Evolutionary conservation across 2,888 invertebrate species (phyloP).

Genomic region (Miltochrista miniata): DNA sequence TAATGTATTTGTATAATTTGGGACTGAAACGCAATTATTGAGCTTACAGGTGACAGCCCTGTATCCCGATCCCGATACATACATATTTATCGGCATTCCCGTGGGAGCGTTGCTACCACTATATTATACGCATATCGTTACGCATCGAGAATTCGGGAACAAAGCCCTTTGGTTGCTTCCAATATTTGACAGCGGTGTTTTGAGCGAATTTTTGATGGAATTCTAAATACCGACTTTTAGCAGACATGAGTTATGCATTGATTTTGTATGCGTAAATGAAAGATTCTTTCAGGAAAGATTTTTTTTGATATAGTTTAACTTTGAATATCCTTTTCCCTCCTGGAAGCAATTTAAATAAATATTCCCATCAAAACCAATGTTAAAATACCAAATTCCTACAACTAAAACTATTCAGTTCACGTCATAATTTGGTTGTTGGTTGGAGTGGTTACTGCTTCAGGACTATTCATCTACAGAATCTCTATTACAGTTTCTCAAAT

Average conservation of each 20-base stretch:
- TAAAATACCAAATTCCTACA: too few relatives aligned
- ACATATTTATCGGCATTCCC: slow-evolving; percentile 48
- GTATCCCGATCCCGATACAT: slow-evolving; percentile 5
- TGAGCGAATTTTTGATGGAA: slow-evolving; percentile 23
- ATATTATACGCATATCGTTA: slow-evolving; percentile 44
- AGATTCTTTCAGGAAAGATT: background rate
- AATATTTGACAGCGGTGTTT: slow-evolving; percentile 41
- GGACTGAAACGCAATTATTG: slow-evolving; percentile 55
- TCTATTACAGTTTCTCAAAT: too few relatives aligned
- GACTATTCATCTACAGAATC: too few relatives aligned
- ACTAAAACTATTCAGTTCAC: too few relatives aligned
- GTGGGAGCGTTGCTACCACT: slow-evolving; percentile 40
- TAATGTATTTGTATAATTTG: slow-evolving; percentile 55
- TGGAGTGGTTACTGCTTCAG: too few relatives aligned
- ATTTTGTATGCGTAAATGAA: background rate
- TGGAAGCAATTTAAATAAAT: too few relatives aligned
- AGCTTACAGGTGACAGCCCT: slow-evolving; percentile 55
- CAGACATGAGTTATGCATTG: slow-evolving; percentile 11
- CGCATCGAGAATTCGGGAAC: slow-evolving; percentile 45
- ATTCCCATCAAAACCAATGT: too few relatives aligned
- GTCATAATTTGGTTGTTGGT: too few relatives aligned
- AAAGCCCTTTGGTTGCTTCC: slow-evolving; percentile 43
- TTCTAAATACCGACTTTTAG: slow-evolving; percentile 20
- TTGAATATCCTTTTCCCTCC: too few relatives aligned
- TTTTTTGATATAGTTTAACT: background rate